Evolutionary conservation across 2,797 vertebrate genomes (phyloP), one percentile per base, ranked within the genome.

Genomic region (Rachycentron canadum): DNA sequence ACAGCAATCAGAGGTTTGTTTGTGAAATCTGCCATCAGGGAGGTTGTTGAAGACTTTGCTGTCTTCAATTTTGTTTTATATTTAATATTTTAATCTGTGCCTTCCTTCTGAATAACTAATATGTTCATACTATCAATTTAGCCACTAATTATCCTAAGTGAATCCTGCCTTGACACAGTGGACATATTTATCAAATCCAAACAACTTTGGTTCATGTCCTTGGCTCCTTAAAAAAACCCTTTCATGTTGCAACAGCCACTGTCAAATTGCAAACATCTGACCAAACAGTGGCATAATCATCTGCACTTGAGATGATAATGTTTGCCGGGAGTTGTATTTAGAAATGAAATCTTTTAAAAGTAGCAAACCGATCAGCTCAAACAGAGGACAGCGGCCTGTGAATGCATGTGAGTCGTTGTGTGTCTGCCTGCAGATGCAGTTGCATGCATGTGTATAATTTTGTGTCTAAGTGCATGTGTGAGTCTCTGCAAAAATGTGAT

Each of bases 401-500:
- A 67, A 83, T 83, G 62, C 58, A 65, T 61, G 32, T 34, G 60
- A 73, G 78, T 38, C 47, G 45, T 53, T 58, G 67, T 38, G 64
- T 63, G 53, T 80, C 47, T 17, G 52, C 70, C 65, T 68, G 83
- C 68, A 76, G 78, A 86, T 73, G 62, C 30, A 69, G 62, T n/a
- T 70, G 72, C 69, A 58, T 17, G 50, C 30, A 72, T 77, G 62
- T 72, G 75, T 76, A 71, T 81, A 38, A 75, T 76, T 81, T 72
- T 86, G 78, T 73, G 63, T 70, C 47, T 59, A 66, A 81, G 84
- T 83, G 84, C 73, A 84, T 80, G 81, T 78, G 78, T 58, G 85
- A 75, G 85, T 76, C 86, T 76, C 86, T 92, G 91, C 85, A 89
- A 86, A 86, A 87, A 86, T 85, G 82, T 82, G 89, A 93, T 91